These are phyloP conservation scores for Phengaris arion DNA, from an alignment of 2,888 invertebrate genomes.

Conservation along the genomic window DNA sequence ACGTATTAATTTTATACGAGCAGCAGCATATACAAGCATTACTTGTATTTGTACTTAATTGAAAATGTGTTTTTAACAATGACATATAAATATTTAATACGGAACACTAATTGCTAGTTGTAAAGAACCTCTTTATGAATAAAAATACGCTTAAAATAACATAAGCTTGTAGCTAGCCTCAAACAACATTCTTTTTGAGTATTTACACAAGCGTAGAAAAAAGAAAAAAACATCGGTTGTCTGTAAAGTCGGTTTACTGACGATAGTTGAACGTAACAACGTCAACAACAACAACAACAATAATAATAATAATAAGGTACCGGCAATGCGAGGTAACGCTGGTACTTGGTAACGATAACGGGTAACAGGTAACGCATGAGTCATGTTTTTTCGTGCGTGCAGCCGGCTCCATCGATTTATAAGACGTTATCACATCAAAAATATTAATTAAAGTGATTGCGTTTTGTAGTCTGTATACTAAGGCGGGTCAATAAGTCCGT, in stretches of 20 bases:
- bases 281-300: no score
- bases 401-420: no score
- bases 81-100: slow-evolving; percentile 23
- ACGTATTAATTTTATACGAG: background rate
- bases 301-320: no score
- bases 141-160: slow-evolving; percentile 1
- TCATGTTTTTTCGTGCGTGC: no score
- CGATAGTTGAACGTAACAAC: no score
- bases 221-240: no score
- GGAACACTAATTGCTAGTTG: background rate
- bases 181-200: slow-evolving; percentile 4
- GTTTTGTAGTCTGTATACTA: background rate
- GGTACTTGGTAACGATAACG: no score
- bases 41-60: slow-evolving; percentile 13
- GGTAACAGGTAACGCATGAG: no score
- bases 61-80: slow-evolving; percentile 18
- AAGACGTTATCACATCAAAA: no score
- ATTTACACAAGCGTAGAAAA: background rate
- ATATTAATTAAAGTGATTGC: background rate
- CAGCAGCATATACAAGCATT: background rate
- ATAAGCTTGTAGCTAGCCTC: background rate
- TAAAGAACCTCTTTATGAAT: slow-evolving; percentile 8
- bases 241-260: no score
- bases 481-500: no score
- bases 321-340: no score